A percentile compares a stretch with the other conserved stretches of the same genome.
Conservation (phyloP, 37 sponge, comb jelly and placozoan species). For the Crambe crambe region DNA sequence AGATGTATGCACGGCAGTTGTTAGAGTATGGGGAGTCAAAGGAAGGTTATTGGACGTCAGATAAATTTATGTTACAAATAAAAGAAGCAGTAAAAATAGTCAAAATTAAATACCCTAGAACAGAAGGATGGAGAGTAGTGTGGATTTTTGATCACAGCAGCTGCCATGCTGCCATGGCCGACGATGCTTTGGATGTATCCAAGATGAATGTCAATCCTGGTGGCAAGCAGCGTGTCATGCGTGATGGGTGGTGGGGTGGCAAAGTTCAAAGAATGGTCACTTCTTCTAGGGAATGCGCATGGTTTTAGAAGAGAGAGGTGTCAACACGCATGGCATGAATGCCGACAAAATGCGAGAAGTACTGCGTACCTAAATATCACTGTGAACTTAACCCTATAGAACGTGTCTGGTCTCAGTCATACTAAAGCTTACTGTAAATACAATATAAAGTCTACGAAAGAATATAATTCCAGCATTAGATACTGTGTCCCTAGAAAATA, state of each 20-base stretch:
- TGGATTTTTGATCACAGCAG: conserved; percentile 47
- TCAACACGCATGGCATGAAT: conserved; percentile 7
- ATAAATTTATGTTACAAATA: conserved; percentile 21
- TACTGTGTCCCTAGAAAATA: conserved; percentile 17
- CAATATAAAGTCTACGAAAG: background rate
- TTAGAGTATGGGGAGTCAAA: conserved; percentile 30
- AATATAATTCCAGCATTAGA: conserved; percentile 18
- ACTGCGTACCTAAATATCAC: conserved; percentile 20
- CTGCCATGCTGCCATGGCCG: conserved; percentile 28
- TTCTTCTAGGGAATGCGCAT: conserved; percentile 13
- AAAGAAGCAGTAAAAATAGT: conserved; percentile 25
- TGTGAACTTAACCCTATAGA: conserved; percentile 27
- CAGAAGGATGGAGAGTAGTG: conserved; percentile 16
- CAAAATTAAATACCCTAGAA: conserved; percentile 39
- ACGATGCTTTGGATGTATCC: conserved; percentile 30
- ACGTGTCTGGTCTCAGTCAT: conserved; percentile 24
- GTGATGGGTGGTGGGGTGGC: too few relatives aligned
- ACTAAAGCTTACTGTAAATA: conserved; percentile 29
- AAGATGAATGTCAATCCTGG: conserved; percentile 37
- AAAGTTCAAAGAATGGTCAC: background rate
- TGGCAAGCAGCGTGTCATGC: too few relatives aligned
- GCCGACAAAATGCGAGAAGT: conserved; percentile 10
- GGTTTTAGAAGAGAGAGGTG: conserved; percentile 17
- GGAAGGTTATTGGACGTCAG: conserved; percentile 30
- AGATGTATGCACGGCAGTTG: background rate